A percentile compares a stretch with the other conserved stretches of the same genome.
These are phyloP conservation scores for Malachius bipustulatus DNA, from an alignment of 2,888 invertebrate species.

Conservation along the genomic window DNA sequence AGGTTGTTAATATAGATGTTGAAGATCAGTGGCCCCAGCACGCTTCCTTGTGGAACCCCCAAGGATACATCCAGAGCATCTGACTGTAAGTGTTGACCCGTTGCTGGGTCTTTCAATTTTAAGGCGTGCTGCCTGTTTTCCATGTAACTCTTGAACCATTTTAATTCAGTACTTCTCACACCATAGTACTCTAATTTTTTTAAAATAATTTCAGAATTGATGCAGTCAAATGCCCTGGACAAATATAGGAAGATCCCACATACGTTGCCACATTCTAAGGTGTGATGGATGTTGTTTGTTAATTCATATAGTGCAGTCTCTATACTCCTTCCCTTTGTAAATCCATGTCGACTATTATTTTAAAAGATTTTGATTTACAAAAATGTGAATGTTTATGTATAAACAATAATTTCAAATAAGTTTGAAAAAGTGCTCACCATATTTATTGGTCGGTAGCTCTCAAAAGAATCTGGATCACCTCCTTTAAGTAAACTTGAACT, in stretches of 20 bases:
- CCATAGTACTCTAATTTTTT: slow-evolving; percentile 3
- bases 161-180: too few species aligned
- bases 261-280: slow-evolving; percentile 2
- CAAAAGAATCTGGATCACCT: not conserved
- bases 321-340: not conserved
- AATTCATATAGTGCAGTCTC: slow-evolving; percentile 5
- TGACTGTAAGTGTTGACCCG: too few species aligned
- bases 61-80: too few species aligned
- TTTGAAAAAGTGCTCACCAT: not conserved
- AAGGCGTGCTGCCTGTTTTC: too few species aligned
- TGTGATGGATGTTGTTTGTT: not conserved
- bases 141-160: too few species aligned
- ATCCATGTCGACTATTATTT: slow-evolving; percentile 3
- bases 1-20: too few species aligned
- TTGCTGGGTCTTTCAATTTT: too few species aligned
- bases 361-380: not conserved
- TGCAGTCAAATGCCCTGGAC: slow-evolving; percentile 5
- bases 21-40: slow-evolving; percentile 1
- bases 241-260: slow-evolving; percentile 2
- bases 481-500: too few species aligned
- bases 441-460: slow-evolving; percentile 3
- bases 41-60: slow-evolving; percentile 4
- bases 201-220: slow-evolving; percentile 1
- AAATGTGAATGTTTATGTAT: not conserved
- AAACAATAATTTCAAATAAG: not conserved